Base-by-base conservation (phyloP, 2,797 vertebrate species). In the Lepus oiostolus region DNA sequence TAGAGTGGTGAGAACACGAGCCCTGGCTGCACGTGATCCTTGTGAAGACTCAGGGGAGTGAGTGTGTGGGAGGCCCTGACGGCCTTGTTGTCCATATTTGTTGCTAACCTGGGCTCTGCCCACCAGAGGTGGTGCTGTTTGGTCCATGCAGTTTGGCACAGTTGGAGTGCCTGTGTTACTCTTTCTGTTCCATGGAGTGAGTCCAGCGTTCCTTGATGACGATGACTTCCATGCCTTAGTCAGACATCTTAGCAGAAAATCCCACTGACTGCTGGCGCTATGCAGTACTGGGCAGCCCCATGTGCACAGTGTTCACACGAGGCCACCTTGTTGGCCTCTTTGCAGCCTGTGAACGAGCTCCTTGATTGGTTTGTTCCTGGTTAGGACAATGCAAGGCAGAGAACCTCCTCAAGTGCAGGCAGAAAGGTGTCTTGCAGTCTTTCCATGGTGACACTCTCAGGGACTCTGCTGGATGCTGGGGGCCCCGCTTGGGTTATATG, bases 41-140 rank as follows among this genome's bases (percentile, higher is more conserved):
- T 52, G 28, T 60, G 38, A 74, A 65, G 58, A 24, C 26, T 52
- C 35, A 24, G 17, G 12, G 82, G 81, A 28, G 17, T 13, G 26
- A n/a, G 42, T 0, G 0, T 11, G 16, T 24, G 3, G 21, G n/a
- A 52, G 68, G n/a, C n/a, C 13, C 84, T 52, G 22, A 52, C 16
- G 14, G 21, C 24, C 16, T 22, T 65, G 42, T 68, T 52, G 28
- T 42, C 58, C 5, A 24, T 72, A 22, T 8, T 82, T 67, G 50
- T 14, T 47, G 3, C 28, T 32, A 67, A 21, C 17, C 32, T 21
- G 14, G 22, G 9, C 38, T 90, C 52, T 67, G 0, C 47, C 12
- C 21, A 10, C 21, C 47, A 85, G 67, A 84, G 22, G 21, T 9
- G 26, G 38, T 30, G 10, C 79, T 1, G 0, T 30, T 32, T 5